These are phyloP conservation scores for Hypotaenidia philippensis DNA, from an alignment of 2,797 vertebrate genomes.

Conservation along the genomic window DNA sequence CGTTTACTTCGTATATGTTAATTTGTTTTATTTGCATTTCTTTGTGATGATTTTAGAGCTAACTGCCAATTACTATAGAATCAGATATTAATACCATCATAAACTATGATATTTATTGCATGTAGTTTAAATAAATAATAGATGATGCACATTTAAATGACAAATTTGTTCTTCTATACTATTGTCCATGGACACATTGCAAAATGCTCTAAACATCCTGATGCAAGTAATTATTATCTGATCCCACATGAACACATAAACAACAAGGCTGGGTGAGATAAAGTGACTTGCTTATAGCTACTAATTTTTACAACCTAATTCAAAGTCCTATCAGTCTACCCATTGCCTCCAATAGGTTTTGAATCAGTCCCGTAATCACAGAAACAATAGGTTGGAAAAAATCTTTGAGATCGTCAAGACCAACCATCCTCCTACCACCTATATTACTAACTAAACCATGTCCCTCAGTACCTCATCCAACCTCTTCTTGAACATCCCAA, in stretches of 20 bases:
- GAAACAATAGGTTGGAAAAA: too few species aligned
- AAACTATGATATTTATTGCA: neutral
- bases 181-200: neutral
- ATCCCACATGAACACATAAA: neutral
- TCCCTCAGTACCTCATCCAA: too few species aligned
- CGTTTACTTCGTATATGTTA: constrained; percentile 1
- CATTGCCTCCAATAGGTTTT: neutral
- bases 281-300: neutral
- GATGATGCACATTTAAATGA: neutral
- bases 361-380: neutral
- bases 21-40: constrained; percentile 49
- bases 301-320: constrained; percentile 28
- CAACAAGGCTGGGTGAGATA: neutral
- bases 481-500: too few species aligned
- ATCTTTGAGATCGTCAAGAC: too few species aligned
- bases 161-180: neutral
- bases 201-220: neutral
- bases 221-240: neutral
- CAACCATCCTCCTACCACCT: too few species aligned
- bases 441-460: too few species aligned
- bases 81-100: neutral
- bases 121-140: constrained; percentile 17
- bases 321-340: neutral
- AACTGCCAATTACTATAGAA: constrained; percentile 9
- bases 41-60: constrained; percentile 4